These are phyloP conservation scores for Magallana nippona DNA, from an alignment of 2,888 invertebrate species.

Conservation along the genomic window DNA sequence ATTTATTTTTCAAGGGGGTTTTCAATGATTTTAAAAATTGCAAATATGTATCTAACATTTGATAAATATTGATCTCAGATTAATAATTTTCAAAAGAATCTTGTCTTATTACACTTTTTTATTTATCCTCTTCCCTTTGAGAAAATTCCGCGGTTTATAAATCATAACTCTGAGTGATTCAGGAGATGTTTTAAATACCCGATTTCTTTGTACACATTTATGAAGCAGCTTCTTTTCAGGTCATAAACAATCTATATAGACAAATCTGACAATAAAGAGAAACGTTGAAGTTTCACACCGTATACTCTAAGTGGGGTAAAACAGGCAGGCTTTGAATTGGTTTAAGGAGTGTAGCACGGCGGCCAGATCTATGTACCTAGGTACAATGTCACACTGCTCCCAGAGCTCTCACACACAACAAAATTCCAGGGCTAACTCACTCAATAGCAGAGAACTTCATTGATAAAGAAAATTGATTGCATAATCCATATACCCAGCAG, in stretches of 20 bases:
- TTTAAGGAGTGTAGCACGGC: background rate
- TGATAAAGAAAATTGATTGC: constrained; percentile 35
- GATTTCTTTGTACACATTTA: background rate
- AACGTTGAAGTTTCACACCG: background rate
- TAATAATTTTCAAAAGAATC: no score
- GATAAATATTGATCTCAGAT: background rate
- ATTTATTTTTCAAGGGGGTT: background rate
- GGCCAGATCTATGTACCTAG: background rate
- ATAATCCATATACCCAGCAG: background rate
- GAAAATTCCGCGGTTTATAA: no score
- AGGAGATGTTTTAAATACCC: background rate
- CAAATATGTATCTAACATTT: background rate
- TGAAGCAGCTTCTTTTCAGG: constrained; percentile 13
- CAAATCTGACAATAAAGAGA: background rate
- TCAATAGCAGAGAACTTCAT: constrained; percentile 13
- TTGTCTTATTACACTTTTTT: no score
- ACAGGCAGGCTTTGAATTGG: background rate
- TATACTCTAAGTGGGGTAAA: constrained; percentile 19
- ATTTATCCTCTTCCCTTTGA: no score
- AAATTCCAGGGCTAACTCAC: background rate
- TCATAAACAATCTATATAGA: background rate
- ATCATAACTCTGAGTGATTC: no score
- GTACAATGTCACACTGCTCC: constrained; percentile 3
- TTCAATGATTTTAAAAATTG: background rate
- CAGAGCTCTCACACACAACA: background rate